Conservation (phyloP, 2,888 invertebrate genomes). For the Acholoe squamosa region DNA sequence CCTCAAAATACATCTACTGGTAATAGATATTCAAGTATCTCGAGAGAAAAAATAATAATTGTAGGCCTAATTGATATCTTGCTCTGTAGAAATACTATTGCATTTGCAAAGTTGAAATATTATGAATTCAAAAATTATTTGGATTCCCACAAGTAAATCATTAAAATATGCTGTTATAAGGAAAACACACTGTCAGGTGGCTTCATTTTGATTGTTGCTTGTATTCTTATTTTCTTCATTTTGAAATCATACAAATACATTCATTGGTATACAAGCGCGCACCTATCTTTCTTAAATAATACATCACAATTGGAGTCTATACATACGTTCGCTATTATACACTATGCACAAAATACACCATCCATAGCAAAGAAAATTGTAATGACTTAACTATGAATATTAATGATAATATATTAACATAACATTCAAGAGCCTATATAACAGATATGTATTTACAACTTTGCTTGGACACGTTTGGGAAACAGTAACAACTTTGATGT, state of each 20-base stretch:
- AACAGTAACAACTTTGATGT: not conserved
- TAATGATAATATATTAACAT: slow-evolving; percentile 18
- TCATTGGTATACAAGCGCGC: slow-evolving; percentile 19
- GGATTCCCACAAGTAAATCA: too few relatives aligned
- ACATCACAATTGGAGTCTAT: slow-evolving; percentile 37
- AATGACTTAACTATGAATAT: not conserved
- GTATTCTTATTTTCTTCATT: not conserved
- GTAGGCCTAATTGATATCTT: too few relatives aligned
- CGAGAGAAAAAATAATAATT: too few relatives aligned
- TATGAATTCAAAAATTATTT: too few relatives aligned
- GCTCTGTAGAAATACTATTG: too few relatives aligned
- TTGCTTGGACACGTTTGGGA: not conserved
- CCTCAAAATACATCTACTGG: too few relatives aligned
- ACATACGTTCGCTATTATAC: slow-evolving; percentile 15
- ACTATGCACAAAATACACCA: slow-evolving; percentile 18
- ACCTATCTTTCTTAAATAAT: not conserved
- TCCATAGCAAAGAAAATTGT: not conserved
- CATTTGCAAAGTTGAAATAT: too few relatives aligned
- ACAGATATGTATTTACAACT: slow-evolving; percentile 7
- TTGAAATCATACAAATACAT: slow-evolving; percentile 29
- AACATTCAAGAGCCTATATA: not conserved
- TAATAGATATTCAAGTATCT: too few relatives aligned
- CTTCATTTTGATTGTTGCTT: slow-evolving; percentile 27
- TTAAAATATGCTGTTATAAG: too few relatives aligned
- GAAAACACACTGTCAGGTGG: not conserved